These are phyloP conservation scores for Colistium nudipinnis DNA, from an alignment of 2,113 vertebrate species.

Conservation along the genomic window DNA sequence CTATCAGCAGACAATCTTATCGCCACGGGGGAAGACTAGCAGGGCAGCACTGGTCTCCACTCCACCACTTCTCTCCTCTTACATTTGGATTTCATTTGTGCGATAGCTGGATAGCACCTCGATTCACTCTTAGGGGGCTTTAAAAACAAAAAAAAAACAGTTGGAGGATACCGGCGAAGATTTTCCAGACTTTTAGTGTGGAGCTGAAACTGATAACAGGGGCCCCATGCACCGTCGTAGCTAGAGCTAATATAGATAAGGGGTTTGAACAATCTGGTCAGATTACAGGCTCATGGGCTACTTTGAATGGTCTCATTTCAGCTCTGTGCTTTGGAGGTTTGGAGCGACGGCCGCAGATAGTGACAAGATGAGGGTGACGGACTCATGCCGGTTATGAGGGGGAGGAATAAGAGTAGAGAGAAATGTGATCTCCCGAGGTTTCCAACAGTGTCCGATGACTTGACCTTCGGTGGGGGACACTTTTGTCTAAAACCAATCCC, in stretches of 20 bases:
- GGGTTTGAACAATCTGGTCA: too few species aligned
- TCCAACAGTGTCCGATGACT: slow-evolving; percentile 1
- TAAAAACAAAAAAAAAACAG: background rate
- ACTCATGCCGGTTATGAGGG: slow-evolving; percentile 30
- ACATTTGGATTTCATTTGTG: slow-evolving; percentile 31
- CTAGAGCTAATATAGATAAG: too few species aligned
- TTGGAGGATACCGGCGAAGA: background rate
- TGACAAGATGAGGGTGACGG: slow-evolving; percentile 40
- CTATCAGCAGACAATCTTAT: slow-evolving; percentile 70
- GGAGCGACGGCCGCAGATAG: slow-evolving; percentile 40
- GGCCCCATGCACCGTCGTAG: background rate
- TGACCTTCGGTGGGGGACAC: slow-evolving; percentile 1
- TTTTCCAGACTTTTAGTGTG: slow-evolving; percentile 7
- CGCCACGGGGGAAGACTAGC: slow-evolving; percentile 23
- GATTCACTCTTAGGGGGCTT: background rate
- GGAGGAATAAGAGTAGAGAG: slow-evolving; percentile 32
- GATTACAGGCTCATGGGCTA: background rate
- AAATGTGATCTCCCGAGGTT: slow-evolving; percentile 47
- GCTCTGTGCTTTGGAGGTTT: slow-evolving; percentile 31
- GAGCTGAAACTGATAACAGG: slow-evolving; percentile 15
- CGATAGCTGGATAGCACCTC: slow-evolving; percentile 18
- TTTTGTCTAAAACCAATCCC: slow-evolving; percentile 2
- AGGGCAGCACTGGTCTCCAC: slow-evolving; percentile 36
- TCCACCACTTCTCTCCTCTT: slow-evolving; percentile 39
- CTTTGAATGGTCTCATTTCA: slow-evolving; percentile 9